phyloP scores from a whole-genome alignment of 2,113 vertebrate species.

The Notothenia coriiceps region DNA sequence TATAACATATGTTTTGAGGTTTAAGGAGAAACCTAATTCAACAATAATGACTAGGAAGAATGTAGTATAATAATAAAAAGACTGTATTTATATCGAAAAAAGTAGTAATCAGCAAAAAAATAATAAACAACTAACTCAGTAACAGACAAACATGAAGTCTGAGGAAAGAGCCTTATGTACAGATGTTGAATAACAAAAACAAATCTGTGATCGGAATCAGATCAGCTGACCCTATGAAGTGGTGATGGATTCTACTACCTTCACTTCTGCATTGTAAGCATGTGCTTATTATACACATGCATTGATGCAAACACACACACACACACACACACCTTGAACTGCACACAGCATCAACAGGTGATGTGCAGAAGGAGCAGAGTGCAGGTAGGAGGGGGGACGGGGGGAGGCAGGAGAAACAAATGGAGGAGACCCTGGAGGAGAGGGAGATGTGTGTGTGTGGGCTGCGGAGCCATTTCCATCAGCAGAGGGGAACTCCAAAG shows the following conservation, averaged over 20 bases:
- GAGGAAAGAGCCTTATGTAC: neutral
- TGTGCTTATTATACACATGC: too few relatives aligned
- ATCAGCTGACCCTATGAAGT: constrained; percentile 4
- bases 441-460: constrained; percentile 59
- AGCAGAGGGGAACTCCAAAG: constrained; percentile 78
- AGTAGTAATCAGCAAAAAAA: neutral
- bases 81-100: neutral
- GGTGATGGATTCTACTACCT: neutral
- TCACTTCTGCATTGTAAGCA: neutral
- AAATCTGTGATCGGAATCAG: neutral
- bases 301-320: neutral
- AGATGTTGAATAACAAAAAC: too few relatives aligned
- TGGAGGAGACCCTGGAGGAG: constrained; percentile 58
- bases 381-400: constrained; percentile 43
- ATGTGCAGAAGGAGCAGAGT: constrained; percentile 28
- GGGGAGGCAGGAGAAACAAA: constrained; percentile 64
- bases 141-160: constrained; percentile 6
- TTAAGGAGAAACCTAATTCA: neutral
- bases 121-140: neutral
- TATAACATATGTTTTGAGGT: constrained; percentile 16
- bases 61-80: neutral
- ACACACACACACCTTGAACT: neutral
- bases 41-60: neutral
- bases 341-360: constrained; percentile 59
- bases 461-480: constrained; percentile 61